Conservation (phyloP, 2,113 vertebrate genomes). For the Phalacrocorax pelagicus region DNA sequence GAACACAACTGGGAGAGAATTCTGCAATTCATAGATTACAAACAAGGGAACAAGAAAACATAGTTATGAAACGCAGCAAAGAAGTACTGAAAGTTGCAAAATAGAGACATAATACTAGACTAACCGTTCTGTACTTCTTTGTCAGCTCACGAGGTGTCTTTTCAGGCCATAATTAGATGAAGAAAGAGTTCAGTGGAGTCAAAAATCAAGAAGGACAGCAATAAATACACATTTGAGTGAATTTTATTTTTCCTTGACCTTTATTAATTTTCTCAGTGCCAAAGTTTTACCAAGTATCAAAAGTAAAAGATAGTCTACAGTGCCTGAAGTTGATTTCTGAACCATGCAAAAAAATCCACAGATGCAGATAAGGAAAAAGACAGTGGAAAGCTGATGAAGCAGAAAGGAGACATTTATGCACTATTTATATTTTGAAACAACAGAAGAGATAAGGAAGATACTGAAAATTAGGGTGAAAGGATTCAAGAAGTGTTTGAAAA, state of each 20-base stretch:
- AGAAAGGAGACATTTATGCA: rapidly evolving
- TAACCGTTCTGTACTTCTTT: background rate
- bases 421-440: background rate
- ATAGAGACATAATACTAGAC: background rate
- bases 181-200: background rate
- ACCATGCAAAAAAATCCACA: background rate
- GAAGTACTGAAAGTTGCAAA: background rate
- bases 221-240: background rate
- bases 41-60: background rate
- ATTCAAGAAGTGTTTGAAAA: background rate
- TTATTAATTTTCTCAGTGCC: background rate
- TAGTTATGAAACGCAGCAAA: background rate
- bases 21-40: background rate
- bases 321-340: background rate
- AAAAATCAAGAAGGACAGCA: background rate
- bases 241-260: background rate
- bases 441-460: background rate
- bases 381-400: background rate
- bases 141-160: background rate
- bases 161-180: background rate
- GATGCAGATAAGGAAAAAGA: background rate
- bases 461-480: background rate
- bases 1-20: background rate
- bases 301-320: background rate
- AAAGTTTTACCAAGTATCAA: background rate